These are phyloP conservation scores for Lutraria rhynchaena DNA, from an alignment of 1,140 invertebrate genomes.

Conservation along the genomic window DNA sequence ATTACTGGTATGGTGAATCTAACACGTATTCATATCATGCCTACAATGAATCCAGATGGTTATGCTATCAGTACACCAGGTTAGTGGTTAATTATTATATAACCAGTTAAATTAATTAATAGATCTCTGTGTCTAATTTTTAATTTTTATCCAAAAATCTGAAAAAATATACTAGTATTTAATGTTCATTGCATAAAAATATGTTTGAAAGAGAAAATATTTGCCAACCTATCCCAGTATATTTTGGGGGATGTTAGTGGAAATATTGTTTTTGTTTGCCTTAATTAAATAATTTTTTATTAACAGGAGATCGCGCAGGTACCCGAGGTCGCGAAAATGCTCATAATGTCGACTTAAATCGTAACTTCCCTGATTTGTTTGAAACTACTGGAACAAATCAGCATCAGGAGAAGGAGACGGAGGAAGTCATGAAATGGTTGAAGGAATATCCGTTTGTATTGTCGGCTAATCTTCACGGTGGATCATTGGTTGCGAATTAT, in stretches of 20 bases:
- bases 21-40: conserved; percentile 93
- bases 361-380: conserved; percentile 98
- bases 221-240: too few species aligned
- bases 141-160: too few species aligned
- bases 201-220: too few species aligned
- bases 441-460: conserved; percentile 93
- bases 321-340: conserved; percentile 90
- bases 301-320: conserved; percentile 70
- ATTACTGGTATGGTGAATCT: conserved; percentile 88
- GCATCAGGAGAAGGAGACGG: conserved; percentile 95
- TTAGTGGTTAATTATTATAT: conserved; percentile 79
- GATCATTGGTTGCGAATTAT: conserved; percentile 94
- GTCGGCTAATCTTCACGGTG: conserved; percentile 98
- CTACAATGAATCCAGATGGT: conserved; percentile 95
- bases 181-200: too few species aligned
- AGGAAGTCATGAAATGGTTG: conserved; percentile 96
- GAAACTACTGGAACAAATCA: conserved; percentile 83
- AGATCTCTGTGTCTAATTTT: too few species aligned
- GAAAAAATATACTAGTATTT: too few species aligned
- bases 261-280: too few species aligned
- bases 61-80: conserved; percentile 90
- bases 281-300: too few species aligned
- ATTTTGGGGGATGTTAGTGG: too few species aligned
- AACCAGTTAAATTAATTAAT: too few species aligned
- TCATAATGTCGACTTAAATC: conserved; percentile 93